phyloP scores from a whole-genome alignment of 2,888 invertebrate genomes.

The Drosophila peninsularis region DNA sequence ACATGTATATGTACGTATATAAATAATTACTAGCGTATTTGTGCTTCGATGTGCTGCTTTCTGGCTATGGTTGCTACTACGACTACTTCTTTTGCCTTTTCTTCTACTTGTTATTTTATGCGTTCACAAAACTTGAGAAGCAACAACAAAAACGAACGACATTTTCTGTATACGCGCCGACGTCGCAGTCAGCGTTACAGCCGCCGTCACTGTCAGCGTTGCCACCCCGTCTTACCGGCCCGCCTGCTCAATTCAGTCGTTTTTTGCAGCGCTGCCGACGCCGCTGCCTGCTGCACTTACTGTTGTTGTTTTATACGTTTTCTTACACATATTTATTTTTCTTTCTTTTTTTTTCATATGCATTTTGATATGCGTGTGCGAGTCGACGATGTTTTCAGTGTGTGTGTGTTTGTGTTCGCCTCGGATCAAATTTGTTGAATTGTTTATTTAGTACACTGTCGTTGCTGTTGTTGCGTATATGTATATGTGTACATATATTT shows the following conservation, averaged over 20 bases:
- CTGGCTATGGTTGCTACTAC: slow-evolving; percentile 3
- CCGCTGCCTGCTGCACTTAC: slow-evolving; percentile 51
- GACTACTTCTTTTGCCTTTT: slow-evolving; percentile 34
- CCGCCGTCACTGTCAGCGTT: slow-evolving; percentile 17
- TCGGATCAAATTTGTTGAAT: slow-evolving; percentile 82
- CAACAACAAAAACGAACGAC: slow-evolving; percentile 65
- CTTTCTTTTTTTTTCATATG: slow-evolving; percentile 68
- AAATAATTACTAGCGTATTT: slow-evolving; percentile 18
- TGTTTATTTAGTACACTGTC: slow-evolving; percentile 78
- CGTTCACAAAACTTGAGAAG: slow-evolving; percentile 66
- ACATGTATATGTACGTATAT: too few relatives aligned
- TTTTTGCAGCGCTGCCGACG: slow-evolving; percentile 27
- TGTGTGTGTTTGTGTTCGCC: slow-evolving; percentile 57
- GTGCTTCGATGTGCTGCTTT: slow-evolving; percentile 22
- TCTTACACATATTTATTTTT: slow-evolving; percentile 46
- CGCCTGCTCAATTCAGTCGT: neutral
- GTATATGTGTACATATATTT: slow-evolving; percentile 6
- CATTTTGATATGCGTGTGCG: slow-evolving; percentile 73
- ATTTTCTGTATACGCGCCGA: slow-evolving; percentile 70
- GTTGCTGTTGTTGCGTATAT: slow-evolving; percentile 51
- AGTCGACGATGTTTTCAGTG: slow-evolving; percentile 46
- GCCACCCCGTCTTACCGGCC: slow-evolving; percentile 1
- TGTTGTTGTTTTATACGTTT: slow-evolving; percentile 54
- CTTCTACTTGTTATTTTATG: slow-evolving; percentile 57
- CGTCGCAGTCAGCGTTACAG: slow-evolving; percentile 22